Evolutionary conservation across 1,140 invertebrate species (phyloP), one percentile per base, ranked within the genome.

Genomic region (Spodoptera frugiperda): DNA sequence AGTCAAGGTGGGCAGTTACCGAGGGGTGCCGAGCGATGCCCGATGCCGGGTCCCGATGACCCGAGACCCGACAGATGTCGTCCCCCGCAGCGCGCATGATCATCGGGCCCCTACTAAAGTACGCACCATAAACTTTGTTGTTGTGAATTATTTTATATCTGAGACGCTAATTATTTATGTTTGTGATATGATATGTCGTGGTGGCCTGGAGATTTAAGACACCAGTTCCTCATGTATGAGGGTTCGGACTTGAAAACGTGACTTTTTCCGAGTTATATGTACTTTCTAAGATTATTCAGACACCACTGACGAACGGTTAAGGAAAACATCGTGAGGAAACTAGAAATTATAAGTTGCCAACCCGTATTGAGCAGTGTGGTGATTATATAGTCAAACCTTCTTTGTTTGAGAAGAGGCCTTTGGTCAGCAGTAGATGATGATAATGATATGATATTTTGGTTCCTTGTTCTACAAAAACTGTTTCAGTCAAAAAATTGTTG

Each of bases 21-120:
- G 14, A 48, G 54, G 68, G 75, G 61, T 46, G 2, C 33, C 33
- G 33, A 39, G 8, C 46, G 48, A 3, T 14, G 17, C 53, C 55
- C 55, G 80, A 82, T 25, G 12, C 15, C 6, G 30, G 48, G 48
- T 51, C n/a, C 6, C 30, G n/a, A 39, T 80, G 84, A 83, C 80
- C 59, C 53, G 75, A 55, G 78, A 80, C 33, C 82, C 84, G 85
- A 89, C 89, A 90, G 89, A 90, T 89, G 87, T 83, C 83, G 87
- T 82, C 88, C 89, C 90, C 90, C 61, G 86, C 80, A n/a, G 89
- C 17, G 87, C 82, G 82, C 76, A 84, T 89, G 86, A 91, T 88
- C 84, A 89, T 59, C 79, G 74, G 44, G 74, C 80, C 80, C 82
- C 78, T 55, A 73, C 74, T 78, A 78, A 81, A 79, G 54, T 74